A percentile compares a stretch with the other conserved stretches of the same genome.
These are phyloP conservation scores for Apolygus lucorum DNA, from an alignment of 1,140 invertebrate genomes.

Conservation along the genomic window DNA sequence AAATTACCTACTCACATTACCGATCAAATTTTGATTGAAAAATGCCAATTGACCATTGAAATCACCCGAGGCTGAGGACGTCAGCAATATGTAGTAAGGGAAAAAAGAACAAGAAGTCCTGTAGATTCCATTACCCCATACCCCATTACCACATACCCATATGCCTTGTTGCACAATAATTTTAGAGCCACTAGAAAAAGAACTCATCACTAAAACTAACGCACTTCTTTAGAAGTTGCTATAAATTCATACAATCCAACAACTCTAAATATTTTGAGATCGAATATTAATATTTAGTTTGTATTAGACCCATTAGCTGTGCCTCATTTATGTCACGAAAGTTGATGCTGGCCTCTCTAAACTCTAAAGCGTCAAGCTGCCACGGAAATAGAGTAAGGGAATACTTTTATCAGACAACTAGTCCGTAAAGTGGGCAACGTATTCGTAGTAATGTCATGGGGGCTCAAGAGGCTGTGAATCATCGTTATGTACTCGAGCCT, in stretches of 20 bases:
- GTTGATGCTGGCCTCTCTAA: neutral
- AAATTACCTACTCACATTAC: no score
- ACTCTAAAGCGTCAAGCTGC: neutral
- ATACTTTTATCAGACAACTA: neutral
- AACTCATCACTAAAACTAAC: neutral
- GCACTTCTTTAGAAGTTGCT: neutral
- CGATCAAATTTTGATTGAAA: no score
- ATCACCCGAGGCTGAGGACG: no score
- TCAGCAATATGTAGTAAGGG: slow-evolving; percentile 6
- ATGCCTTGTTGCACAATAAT: slow-evolving; percentile 1
- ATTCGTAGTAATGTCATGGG: neutral
- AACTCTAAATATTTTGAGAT: neutral
- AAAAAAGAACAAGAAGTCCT: slow-evolving; percentile 1
- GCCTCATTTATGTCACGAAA: slow-evolving; percentile 8
- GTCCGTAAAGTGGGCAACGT: neutral
- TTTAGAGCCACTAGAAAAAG: neutral
- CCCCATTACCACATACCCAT: no score
- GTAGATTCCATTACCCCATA: neutral
- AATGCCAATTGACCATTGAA: no score
- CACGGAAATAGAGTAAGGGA: no score
- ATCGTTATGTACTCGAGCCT: neutral
- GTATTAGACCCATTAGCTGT: no score
- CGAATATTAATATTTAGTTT: slow-evolving; percentile 2
- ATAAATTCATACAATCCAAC: no score
- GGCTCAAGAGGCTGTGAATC: slow-evolving; percentile 6